phyloP scores from a whole-genome alignment of 2,113 vertebrate genomes.

The Channa maculata region DNA sequence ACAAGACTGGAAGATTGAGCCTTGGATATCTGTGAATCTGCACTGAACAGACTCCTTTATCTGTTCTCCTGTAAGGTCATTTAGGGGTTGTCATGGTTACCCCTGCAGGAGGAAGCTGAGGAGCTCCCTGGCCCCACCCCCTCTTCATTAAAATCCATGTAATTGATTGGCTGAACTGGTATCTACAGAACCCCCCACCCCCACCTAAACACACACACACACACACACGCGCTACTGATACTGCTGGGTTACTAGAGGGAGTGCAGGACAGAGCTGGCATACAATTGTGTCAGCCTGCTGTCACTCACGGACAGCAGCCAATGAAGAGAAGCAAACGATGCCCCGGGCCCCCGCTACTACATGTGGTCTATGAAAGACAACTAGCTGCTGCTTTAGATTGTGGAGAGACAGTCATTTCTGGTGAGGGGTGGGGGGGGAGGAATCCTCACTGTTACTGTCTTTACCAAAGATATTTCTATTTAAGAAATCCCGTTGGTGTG shows the following conservation, averaged over 20 bases:
- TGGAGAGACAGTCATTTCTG: neutral
- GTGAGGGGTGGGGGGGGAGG: neutral
- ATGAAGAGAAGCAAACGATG: conserved; percentile 11
- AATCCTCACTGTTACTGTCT: neutral
- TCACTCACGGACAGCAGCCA: conserved; percentile 42
- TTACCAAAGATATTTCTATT: neutral
- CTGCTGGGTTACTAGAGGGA: conserved; percentile 48
- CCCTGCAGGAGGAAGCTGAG: conserved; percentile 45
- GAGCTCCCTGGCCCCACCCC: conserved; percentile 31
- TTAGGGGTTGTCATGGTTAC: conserved; percentile 78
- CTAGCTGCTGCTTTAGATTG: conserved; percentile 17
- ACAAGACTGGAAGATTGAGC: neutral
- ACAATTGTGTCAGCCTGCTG: conserved; percentile 29
- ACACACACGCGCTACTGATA: neutral
- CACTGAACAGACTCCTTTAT: conserved; percentile 24
- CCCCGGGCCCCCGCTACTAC: conserved; percentile 8
- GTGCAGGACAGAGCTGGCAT: conserved; percentile 8
- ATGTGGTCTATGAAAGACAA: conserved; percentile 19
- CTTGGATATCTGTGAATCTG: conserved; percentile 24
- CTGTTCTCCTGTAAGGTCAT: conserved; percentile 43
- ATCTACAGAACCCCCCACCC: conserved; percentile 6
- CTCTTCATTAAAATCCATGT: conserved; percentile 56
- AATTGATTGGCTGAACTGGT: conserved; percentile 62
- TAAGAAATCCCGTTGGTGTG: neutral
- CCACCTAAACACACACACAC: neutral